Evolutionary conservation across 2,888 invertebrate species (phyloP).

Genomic region (Microchrysa polita): DNA sequence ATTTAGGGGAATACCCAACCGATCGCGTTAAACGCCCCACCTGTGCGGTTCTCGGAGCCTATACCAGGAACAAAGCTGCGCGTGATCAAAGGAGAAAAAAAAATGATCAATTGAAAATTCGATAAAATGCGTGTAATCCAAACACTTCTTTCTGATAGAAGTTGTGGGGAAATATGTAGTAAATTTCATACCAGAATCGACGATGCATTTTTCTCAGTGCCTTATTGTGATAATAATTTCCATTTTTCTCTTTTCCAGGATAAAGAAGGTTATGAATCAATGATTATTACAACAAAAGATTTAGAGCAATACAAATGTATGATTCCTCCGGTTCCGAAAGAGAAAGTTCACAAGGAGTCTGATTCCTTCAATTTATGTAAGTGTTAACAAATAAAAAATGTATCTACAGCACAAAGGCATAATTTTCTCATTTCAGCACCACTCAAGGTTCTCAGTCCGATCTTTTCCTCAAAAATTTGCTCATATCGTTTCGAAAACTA

Average conservation of each 20-base stretch:
- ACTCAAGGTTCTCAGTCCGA: constrained; percentile 77
- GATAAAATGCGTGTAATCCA: no score
- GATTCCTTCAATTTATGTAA: constrained; percentile 58
- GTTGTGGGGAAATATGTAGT: no score
- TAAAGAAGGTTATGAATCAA: constrained; percentile 66
- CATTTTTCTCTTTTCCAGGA: constrained; percentile 54
- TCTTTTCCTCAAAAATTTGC: constrained; percentile 82
- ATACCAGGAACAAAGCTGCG: no score
- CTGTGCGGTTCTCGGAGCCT: no score
- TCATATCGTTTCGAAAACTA: constrained; percentile 89
- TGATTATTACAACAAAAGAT: constrained; percentile 77
- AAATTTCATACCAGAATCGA: no score
- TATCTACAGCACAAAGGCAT: not conserved
- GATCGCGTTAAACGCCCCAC: no score
- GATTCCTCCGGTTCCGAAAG: constrained; percentile 72
- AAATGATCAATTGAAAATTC: no score
- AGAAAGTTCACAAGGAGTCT: constrained; percentile 59
- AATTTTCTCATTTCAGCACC: constrained; percentile 66
- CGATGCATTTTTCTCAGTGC: no score
- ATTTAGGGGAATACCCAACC: no score
- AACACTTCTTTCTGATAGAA: no score
- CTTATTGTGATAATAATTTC: no score
- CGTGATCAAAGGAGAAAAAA: no score
- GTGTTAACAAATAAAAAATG: constrained; percentile 11
- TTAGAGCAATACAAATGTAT: constrained; percentile 86